Conservation (phyloP, 2,113 vertebrate genomes). For the Garra rufa region DNA sequence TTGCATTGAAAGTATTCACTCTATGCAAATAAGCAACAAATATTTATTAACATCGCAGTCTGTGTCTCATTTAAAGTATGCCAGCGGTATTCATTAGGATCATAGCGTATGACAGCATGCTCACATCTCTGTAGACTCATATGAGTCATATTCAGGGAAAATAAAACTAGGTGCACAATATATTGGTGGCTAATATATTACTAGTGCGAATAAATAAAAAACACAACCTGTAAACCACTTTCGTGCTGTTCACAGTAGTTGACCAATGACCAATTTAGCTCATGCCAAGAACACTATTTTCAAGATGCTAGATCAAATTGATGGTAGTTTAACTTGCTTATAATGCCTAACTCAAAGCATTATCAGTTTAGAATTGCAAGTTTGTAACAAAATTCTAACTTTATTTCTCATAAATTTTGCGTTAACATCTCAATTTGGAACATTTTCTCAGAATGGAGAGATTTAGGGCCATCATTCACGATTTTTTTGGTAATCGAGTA, state of each 20-base stretch:
- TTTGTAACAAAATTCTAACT: no score
- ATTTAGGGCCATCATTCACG: no score
- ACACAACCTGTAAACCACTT: background rate
- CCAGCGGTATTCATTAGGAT: background rate
- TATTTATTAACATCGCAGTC: background rate
- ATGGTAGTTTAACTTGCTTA: background rate
- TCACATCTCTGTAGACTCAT: background rate
- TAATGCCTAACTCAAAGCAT: no score
- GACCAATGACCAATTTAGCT: background rate
- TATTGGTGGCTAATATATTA: background rate
- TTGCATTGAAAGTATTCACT: conserved; percentile 8
- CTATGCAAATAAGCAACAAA: background rate
- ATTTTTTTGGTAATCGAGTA: no score
- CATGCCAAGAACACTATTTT: background rate
- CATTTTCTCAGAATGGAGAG: no score
- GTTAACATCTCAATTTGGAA: no score
- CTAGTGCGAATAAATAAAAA: background rate
- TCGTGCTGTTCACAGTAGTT: no score
- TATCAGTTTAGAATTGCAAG: no score
- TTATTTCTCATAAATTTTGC: no score
- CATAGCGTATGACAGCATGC: background rate
- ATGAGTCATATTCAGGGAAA: background rate
- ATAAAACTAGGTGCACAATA: background rate
- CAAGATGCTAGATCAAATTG: background rate
- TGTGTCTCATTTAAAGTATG: background rate